Percentiles rank a stretch among this genome's conserved stretches.
Conservation (phyloP, 2,113 vertebrate genomes). For the Leptobrachium ailaonicum region DNA sequence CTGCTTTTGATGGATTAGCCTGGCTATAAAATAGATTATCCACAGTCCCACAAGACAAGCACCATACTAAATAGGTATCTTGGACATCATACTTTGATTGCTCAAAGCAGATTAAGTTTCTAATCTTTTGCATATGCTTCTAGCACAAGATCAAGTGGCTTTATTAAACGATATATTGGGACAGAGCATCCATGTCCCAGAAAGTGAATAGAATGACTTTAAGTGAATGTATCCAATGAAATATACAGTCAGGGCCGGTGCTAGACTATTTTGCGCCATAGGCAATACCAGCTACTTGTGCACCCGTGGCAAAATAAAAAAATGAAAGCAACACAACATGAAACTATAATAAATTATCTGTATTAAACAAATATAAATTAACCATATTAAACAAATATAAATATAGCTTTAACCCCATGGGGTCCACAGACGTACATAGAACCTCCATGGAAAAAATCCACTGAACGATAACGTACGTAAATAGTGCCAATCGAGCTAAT, state of each 20-base stretch:
- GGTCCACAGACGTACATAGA: too few relatives aligned
- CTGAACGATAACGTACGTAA: too few relatives aligned
- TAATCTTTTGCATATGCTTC: slow-evolving; percentile 32
- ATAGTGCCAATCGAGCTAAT: too few relatives aligned
- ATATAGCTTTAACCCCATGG: not conserved
- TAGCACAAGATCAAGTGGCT: slow-evolving; percentile 26
- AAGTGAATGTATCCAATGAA: slow-evolving; percentile 6
- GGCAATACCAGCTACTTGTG: too few relatives aligned
- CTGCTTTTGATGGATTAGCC: slow-evolving; percentile 52
- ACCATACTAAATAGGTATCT: slow-evolving; percentile 40
- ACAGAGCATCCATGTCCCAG: slow-evolving; percentile 17
- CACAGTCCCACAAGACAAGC: slow-evolving; percentile 44
- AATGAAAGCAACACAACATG: too few relatives aligned
- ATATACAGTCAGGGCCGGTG: too few relatives aligned
- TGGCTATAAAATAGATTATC: slow-evolving; percentile 48
- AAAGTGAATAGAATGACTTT: slow-evolving; percentile 14
- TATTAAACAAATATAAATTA: too few relatives aligned
- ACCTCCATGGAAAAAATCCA: too few relatives aligned
- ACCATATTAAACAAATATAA: too few relatives aligned
- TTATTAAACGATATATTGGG: slow-evolving; percentile 26
- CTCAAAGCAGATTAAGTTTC: slow-evolving; percentile 40
- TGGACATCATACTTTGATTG: slow-evolving; percentile 36
- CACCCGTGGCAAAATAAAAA: too few relatives aligned
- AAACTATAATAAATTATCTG: too few relatives aligned
- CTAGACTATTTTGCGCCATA: too few relatives aligned